A percentile compares a stretch with the other conserved stretches of the same genome.
Conservation (phyloP, 2,113 vertebrate species). For the Halcyon malimbica region DNA sequence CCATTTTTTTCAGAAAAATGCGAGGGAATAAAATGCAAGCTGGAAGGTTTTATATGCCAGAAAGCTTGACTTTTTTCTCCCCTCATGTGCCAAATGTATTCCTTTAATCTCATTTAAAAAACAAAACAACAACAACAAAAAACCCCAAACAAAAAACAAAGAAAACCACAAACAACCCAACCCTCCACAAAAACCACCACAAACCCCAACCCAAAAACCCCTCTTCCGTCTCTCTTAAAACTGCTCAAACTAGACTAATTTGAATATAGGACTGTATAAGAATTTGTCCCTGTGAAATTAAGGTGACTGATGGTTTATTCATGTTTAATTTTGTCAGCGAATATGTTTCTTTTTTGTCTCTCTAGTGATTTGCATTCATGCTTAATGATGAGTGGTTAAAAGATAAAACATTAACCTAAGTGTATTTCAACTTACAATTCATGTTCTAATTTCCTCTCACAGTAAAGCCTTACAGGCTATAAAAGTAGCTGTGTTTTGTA, state of each 20-base stretch:
- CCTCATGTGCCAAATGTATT: background rate
- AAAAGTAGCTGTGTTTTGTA: background rate
- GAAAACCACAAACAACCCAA: background rate
- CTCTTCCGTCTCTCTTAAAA: background rate
- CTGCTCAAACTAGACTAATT: background rate
- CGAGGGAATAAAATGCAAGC: background rate
- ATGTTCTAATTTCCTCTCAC: background rate
- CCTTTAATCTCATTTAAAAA: background rate
- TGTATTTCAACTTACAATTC: background rate
- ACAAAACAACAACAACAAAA: background rate
- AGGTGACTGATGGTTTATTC: background rate
- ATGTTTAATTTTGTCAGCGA: background rate
- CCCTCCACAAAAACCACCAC: background rate
- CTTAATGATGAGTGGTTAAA: background rate
- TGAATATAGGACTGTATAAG: background rate
- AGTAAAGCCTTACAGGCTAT: background rate
- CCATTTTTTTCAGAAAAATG: background rate
- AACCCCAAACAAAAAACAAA: background rate
- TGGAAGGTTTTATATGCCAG: background rate
- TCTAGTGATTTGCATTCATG: background rate
- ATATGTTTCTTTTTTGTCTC: background rate
- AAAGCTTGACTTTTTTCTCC: background rate
- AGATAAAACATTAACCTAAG: background rate
- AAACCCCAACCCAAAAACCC: background rate
- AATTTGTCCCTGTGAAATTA: background rate